A percentile compares a stretch with the other conserved stretches of the same genome.
phyloP scores from a whole-genome alignment of 2,797 vertebrate genomes.

The Notoglanidium macrostoma region DNA sequence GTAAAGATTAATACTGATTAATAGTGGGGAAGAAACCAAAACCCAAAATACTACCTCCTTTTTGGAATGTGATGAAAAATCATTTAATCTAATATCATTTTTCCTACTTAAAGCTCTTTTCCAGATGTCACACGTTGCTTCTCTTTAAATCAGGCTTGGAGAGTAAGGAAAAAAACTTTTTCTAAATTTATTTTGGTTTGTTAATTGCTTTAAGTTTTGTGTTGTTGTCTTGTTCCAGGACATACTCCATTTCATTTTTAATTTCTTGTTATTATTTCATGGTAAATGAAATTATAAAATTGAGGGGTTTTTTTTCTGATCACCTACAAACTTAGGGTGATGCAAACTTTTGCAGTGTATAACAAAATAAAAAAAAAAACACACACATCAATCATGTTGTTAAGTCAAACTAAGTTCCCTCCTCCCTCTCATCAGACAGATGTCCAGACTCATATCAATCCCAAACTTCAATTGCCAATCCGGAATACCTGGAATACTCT shows the following conservation, averaged over 20 bases:
- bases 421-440: neutral
- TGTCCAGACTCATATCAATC: neutral
- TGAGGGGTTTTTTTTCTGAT: neutral
- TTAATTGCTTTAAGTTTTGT: neutral
- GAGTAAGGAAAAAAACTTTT: neutral
- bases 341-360: neutral
- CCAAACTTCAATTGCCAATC: neutral
- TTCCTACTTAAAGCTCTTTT: neutral
- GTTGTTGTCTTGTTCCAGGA: neutral
- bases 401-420: neutral
- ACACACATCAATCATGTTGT: neutral
- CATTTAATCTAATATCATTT: neutral
- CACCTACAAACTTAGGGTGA: neutral
- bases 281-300: neutral
- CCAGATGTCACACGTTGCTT: neutral
- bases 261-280: neutral
- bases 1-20: neutral
- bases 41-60: too few species aligned
- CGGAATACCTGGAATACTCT: constrained; percentile 11
- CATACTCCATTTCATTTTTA: neutral
- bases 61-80: neutral
- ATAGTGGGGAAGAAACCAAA: too few species aligned
- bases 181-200: too few species aligned
- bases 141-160: neutral
- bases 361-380: neutral